A percentile compares a stretch with the other conserved stretches of the same genome.
Evolutionary conservation across 2,797 vertebrate genomes (phyloP).

Genomic region (Pseudomugil gertrudae): DNA sequence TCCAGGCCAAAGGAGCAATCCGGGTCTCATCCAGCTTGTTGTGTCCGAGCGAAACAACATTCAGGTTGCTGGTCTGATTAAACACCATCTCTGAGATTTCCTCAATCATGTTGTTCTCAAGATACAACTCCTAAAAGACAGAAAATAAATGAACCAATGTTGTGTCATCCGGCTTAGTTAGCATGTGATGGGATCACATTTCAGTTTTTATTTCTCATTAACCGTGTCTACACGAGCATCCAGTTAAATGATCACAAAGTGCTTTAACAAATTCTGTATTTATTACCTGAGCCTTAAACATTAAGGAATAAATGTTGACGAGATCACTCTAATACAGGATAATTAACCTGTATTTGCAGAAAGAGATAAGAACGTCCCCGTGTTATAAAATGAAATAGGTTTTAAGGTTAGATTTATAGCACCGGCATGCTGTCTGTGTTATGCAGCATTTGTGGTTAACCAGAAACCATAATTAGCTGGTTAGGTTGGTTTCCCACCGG

Average conservation of each 20-base stretch:
- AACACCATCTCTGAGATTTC: conserved; percentile 93
- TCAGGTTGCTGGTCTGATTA: conserved; percentile 90
- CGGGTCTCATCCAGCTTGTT: conserved; percentile 93
- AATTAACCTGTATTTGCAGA: conserved; percentile 9
- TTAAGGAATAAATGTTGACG: neutral
- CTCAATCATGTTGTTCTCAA: conserved; percentile 96
- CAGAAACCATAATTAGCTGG: conserved; percentile 36
- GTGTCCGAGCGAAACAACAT: conserved; percentile 88
- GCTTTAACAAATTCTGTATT: neutral
- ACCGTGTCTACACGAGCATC: too few relatives aligned
- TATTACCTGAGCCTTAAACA: conserved; percentile 1
- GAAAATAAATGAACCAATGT: neutral
- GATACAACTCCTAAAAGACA: conserved; percentile 87
- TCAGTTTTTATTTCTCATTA: too few relatives aligned
- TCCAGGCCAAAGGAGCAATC: conserved; percentile 93
- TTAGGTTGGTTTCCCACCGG: conserved; percentile 47
- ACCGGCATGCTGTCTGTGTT: conserved; percentile 15
- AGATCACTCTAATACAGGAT: neutral
- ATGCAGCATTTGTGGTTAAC: conserved; percentile 52
- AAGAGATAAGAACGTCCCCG: neutral
- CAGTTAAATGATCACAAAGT: neutral
- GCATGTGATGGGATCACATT: neutral
- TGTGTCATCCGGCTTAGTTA: neutral
- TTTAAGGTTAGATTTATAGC: conserved; percentile 31
- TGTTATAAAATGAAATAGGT: conserved; percentile 14